Base-by-base conservation (phyloP, 2,888 invertebrate species). In the Conops quadrifasciatus region DNA sequence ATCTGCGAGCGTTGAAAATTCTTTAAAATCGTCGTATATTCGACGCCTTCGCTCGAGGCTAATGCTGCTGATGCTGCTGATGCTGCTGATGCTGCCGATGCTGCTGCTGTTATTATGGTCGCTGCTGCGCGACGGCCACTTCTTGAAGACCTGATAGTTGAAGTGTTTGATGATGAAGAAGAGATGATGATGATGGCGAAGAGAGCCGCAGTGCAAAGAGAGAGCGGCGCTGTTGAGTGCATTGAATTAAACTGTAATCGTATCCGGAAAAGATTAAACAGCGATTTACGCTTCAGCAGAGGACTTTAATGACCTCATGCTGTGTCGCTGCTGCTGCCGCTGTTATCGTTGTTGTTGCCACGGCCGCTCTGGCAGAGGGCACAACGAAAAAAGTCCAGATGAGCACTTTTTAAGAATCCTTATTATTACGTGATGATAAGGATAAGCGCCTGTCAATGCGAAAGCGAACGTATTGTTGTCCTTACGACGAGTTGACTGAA, bases 241-340 rank as follows among this genome's bases (percentile, higher is more conserved):
- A 53, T 28, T 70, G 60, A 67, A 59, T 7, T 36, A 36, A 58
- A 58, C 43, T 72, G 43, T 63, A 71, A 70, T 71, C 74, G 70
- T 74, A 75, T 72, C 72, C 75, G 75, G 75, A 76, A 76, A 59
- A 71, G 74, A 76, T 76, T 76, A 74, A 71, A 70, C 63, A 67
- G 26, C 62, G 59, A 67, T 70, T 70, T 70, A 71, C 70, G 66
- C 59, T 43, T 69, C 43, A 73, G 71, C 67, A 71, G 68, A 68
- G n/a, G 21, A 49, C 45, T 36, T 63, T 47, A 63, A 63, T 63
- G 45, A 30, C 62, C 24, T 43, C 47, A 28, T 16, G 43, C 15
- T 36, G 28, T 43, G 16, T n/a, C 21, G n/a, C 11, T 36, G 36
- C 36, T 36, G 36, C 4, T 36, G 36, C 4, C 36, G 36, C 36